Percentiles rank a stretch among this genome's conserved stretches.
phyloP scores from a whole-genome alignment of 2,113 vertebrate species.

The Paracyprichromis sp. region DNA sequence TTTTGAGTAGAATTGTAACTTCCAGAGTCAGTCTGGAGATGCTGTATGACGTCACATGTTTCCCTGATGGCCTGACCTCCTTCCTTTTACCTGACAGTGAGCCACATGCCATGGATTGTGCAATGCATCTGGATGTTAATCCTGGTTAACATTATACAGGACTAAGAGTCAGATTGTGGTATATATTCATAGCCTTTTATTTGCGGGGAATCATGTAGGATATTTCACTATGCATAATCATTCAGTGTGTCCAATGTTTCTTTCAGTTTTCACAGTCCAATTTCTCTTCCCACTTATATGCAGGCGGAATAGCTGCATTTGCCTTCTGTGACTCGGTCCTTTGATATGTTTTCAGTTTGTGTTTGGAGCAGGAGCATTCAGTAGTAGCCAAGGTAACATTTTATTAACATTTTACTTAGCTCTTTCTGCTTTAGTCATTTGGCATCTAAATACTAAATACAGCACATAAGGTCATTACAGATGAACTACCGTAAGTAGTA shows the following conservation, averaged over 20 bases:
- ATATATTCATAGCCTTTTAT: conserved; percentile 15
- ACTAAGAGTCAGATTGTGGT: background rate
- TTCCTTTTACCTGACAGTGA: background rate
- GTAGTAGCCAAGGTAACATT: background rate
- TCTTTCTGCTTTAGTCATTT: background rate
- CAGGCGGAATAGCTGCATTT: background rate
- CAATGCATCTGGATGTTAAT: background rate
- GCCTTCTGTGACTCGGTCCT: background rate
- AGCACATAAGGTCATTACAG: background rate
- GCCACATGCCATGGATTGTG: background rate
- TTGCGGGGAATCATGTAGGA: background rate
- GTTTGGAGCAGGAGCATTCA: background rate
- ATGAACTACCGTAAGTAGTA: background rate
- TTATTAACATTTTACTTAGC: background rate
- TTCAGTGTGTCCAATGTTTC: conserved; percentile 12
- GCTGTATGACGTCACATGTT: background rate
- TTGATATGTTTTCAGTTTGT: conserved; percentile 4
- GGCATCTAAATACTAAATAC: background rate
- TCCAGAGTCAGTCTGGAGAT: background rate
- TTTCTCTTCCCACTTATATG: background rate
- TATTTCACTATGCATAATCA: background rate
- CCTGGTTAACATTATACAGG: background rate
- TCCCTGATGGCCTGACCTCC: conserved; percentile 15
- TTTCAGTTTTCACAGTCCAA: conserved; percentile 10
- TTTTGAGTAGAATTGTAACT: background rate